phyloP scores from a whole-genome alignment of 2,113 vertebrate genomes.

The Peucedramus taeniatus region DNA sequence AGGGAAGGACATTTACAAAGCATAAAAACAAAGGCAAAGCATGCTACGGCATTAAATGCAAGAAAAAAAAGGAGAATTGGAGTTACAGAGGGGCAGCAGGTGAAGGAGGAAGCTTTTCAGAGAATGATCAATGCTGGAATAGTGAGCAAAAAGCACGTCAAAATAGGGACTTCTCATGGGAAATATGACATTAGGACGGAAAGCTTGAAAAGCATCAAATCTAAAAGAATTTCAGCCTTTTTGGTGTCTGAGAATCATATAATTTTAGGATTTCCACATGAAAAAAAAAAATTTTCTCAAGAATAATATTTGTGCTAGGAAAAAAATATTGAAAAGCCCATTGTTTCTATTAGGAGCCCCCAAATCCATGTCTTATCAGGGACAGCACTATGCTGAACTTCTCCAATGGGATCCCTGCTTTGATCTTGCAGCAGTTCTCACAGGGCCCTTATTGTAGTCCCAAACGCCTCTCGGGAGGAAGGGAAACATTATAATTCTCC shows the following conservation, averaged over 20 bases:
- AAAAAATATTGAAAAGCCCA: not conserved
- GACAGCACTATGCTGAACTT: constrained; percentile 24
- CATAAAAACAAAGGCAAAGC: constrained; percentile 42
- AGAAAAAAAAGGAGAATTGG: not conserved
- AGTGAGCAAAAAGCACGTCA: not conserved
- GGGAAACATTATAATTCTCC: constrained; percentile 57
- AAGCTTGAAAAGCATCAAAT: not conserved
- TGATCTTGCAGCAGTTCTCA: constrained; percentile 45
- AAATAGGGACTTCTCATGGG: not conserved
- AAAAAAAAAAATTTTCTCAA: not conserved
- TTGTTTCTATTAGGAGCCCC: constrained; percentile 41
- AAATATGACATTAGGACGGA: not conserved
- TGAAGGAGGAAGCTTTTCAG: not conserved
- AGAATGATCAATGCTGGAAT: not conserved
- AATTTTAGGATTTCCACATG: not conserved
- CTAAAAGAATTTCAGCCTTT: not conserved
- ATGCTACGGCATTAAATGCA: not conserved
- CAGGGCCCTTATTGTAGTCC: constrained; percentile 51
- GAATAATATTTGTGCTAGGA: not conserved
- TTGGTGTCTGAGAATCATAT: not conserved
- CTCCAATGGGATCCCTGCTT: constrained; percentile 50
- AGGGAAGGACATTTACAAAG: not conserved
- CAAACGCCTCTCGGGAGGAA: constrained; percentile 45
- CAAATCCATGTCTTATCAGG: constrained; percentile 22
- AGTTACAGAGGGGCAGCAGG: not conserved